Conservation (phyloP, 2,888 invertebrate genomes). For the Acanthopleura granulata region DNA sequence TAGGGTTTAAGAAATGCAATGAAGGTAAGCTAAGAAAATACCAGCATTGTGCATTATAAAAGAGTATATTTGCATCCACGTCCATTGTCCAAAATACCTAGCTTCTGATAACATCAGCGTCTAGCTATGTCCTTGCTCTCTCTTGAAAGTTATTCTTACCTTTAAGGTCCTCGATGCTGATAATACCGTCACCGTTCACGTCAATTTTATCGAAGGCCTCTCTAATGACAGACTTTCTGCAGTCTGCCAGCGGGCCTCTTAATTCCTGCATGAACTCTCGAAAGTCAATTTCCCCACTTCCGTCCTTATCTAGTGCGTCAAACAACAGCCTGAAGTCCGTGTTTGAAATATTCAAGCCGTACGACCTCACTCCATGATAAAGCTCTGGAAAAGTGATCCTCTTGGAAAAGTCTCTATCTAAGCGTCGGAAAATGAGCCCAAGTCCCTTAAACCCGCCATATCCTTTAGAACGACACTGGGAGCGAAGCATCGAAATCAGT, state of each 20-base stretch:
- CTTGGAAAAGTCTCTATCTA: constrained; percentile 54
- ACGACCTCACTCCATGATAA: constrained; percentile 44
- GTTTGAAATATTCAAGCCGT: constrained; percentile 50
- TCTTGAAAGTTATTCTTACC: constrained; percentile 34
- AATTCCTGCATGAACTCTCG: constrained; percentile 54
- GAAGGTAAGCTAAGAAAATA: too few species aligned
- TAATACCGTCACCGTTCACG: constrained; percentile 46
- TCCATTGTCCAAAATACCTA: background rate
- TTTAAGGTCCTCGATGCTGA: constrained; percentile 53
- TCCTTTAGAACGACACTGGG: constrained; percentile 40
- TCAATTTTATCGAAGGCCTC: constrained; percentile 56
- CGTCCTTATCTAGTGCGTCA: constrained; percentile 48
- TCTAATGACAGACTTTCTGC: constrained; percentile 44
- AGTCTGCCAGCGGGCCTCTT: constrained; percentile 42
- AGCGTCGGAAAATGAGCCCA: constrained; percentile 44
- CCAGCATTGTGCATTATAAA: too few species aligned
- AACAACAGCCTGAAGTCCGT: constrained; percentile 46
- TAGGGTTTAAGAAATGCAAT: too few species aligned
- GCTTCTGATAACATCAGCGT: background rate
- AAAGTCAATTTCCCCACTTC: constrained; percentile 55
- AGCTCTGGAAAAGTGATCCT: constrained; percentile 51
- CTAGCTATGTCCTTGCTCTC: background rate
- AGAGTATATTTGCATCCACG: too few species aligned
- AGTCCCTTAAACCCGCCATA: constrained; percentile 49
- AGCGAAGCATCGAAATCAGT: constrained; percentile 39